Base-by-base conservation (phyloP, 1,140 invertebrate species). In the Drosophila insularis region DNA sequence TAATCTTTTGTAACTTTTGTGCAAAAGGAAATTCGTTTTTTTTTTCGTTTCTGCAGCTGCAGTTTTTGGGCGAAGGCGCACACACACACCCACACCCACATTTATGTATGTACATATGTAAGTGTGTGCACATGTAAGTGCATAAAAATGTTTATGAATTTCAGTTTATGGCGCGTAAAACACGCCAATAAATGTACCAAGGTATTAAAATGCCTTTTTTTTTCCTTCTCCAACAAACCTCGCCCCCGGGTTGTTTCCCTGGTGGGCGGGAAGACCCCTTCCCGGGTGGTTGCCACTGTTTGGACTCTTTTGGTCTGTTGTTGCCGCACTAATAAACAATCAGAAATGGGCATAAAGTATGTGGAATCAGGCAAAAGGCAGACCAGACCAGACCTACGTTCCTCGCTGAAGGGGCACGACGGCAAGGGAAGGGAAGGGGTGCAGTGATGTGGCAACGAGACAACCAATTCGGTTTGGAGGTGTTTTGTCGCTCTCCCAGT, bases 101-200 rank as follows among this genome's bases (percentile, higher is more conserved):
- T 13, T 37, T 50, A 11, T 11, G 43, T 43, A 43, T 14, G 40
- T 43, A 40, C n/a, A 40, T 40, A 43, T 43, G 14, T 43, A 14
- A 7, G 14, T 43, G 14, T 87, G 75, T 89, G 89, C 84, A 84
- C 80, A 89, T 87, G 84, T 87, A 89, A 76, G 85, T 89, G 84
- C 77, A 89, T 89, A 89, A 89, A 89, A 89, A 89, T 89, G 84
- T 89, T 89, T 89, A 89, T 89, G 84, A 89, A 89, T 89, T 89
- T 84, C 80, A 84, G 85, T 89, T 89, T 89, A 89, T 89, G 84
- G 84, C 84, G 84, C 84, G 84, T 89, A 89, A 89, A 89, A 89
- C 85, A 89, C 85, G 84, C 84, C 84, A 89, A 89, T 89, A 89
- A 89, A 89, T 89, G 84, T 89, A 85, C 73, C 61, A 67, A 68